Evolutionary conservation across 2,888 invertebrate genomes (phyloP), one percentile per base, ranked within the genome.

Genomic region (Leucania comma): DNA sequence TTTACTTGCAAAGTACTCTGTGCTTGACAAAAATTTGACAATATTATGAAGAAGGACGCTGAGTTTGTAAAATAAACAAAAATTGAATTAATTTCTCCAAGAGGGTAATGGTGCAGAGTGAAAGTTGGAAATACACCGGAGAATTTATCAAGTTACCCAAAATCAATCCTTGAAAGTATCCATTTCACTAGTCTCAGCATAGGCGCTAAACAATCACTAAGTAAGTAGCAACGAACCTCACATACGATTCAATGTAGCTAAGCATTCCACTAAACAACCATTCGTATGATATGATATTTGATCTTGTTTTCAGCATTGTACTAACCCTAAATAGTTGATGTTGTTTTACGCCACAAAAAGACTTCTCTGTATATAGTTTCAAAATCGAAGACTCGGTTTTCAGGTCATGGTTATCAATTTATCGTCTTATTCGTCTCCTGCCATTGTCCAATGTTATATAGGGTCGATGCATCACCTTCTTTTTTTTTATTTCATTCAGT

Each of bases 161-260:
- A 29, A 58, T 64, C 26, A 72, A 38, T 26, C n/a, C 32, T 48
- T 12, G 17, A 53, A 24, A 24, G 12, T 22, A 65, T 32, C 56
- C 3, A 50, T 42, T 48, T 9, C 20, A 46, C 46, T 26, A 48
- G 24, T n/a, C 51, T 48, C 32, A 38, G 22, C 58, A 51, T 9
- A 26, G 58, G 56, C 29, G 50, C n/a, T 63, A 77, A 80, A 77
- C 77, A 73, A 63, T 24, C 61, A 35, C 20, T n/a, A 29, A 54
- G 66, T 66, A 60, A 62, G 53, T n/a, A 56, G n/a, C 8, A 8
- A n/a, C n/a, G 26, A 60, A 80, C 12, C 63, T 61, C 35, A 6
- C 12, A 6, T 42, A 42, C 14, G 17, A 42, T 53, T 53, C 8
- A 46, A 35, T 26, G 59, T 66, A 63, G 60, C 54, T 54, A 20